These are phyloP conservation scores for Drosophila fungiperda DNA, from an alignment of 2,888 invertebrate genomes.

Conservation along the genomic window DNA sequence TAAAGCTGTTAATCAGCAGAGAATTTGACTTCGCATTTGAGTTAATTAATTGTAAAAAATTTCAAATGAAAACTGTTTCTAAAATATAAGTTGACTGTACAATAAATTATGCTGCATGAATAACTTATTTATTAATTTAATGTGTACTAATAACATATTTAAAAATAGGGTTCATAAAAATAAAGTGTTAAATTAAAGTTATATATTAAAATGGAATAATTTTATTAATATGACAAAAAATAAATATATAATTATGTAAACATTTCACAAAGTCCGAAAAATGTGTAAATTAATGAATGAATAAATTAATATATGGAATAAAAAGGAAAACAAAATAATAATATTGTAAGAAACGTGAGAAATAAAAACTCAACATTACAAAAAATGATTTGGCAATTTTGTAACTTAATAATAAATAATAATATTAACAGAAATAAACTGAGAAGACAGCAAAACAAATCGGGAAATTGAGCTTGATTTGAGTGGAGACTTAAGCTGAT, in stretches of 20 bases:
- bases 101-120: background rate
- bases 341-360: too few relatives aligned
- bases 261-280: background rate
- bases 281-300: too few relatives aligned
- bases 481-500: constrained; percentile 3
- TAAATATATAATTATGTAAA: background rate
- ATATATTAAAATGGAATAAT: background rate
- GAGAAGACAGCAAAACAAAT: background rate
- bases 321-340: background rate
- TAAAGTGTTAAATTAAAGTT: background rate
- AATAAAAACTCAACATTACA: background rate
- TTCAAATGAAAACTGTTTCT: background rate
- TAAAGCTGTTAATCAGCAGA: background rate
- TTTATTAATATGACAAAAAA: background rate
- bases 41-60: background rate
- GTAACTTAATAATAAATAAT: background rate
- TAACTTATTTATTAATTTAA: background rate
- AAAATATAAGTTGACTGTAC: background rate
- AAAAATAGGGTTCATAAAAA: too few relatives aligned
- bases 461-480: background rate
- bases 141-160: background rate
- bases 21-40: background rate
- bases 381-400: background rate
- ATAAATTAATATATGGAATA: too few relatives aligned
- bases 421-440: too few relatives aligned